phyloP scores from a whole-genome alignment of 2,888 invertebrate species.

The Candidula unifasciata region DNA sequence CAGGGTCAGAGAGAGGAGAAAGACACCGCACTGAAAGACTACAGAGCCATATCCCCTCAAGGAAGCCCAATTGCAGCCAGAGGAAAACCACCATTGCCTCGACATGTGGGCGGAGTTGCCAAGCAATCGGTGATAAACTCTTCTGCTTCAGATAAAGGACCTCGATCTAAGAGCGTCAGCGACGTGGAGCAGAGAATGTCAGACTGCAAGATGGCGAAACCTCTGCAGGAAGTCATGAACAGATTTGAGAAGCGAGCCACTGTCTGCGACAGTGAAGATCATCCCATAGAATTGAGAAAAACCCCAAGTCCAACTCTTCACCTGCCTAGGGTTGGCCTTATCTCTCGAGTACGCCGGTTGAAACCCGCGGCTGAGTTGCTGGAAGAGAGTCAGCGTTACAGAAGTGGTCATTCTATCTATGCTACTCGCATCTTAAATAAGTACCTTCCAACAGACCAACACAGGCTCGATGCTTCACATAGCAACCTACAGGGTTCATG shows the following conservation, averaged over 20 bases:
- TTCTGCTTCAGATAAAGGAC: slow-evolving; percentile 38
- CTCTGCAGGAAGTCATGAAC: slow-evolving; percentile 50
- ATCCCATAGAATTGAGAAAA: slow-evolving; percentile 55
- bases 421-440: slow-evolving; percentile 69
- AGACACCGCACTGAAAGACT: slow-evolving; percentile 48
- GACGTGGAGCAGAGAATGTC: slow-evolving; percentile 43
- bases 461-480: slow-evolving; percentile 48
- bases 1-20: slow-evolving; percentile 51
- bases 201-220: slow-evolving; percentile 12
- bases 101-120: slow-evolving; percentile 51
- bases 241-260: slow-evolving; percentile 56
- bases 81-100: slow-evolving; percentile 57
- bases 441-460: slow-evolving; percentile 65
- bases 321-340: slow-evolving; percentile 59
- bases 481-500: slow-evolving; percentile 69
- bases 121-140: slow-evolving; percentile 53
- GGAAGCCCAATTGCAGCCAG: slow-evolving; percentile 45
- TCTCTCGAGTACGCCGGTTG: slow-evolving; percentile 66
- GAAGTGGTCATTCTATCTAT: slow-evolving; percentile 69
- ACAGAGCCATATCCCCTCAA: slow-evolving; percentile 51
- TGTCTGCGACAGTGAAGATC: slow-evolving; percentile 56
- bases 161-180: slow-evolving; percentile 56
- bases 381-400: slow-evolving; percentile 71
- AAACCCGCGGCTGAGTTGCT: slow-evolving; percentile 75
- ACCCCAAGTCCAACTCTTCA: slow-evolving; percentile 61